These are phyloP conservation scores for Agriopis aurantiaria DNA, from an alignment of 2,888 invertebrate genomes.

Conservation along the genomic window DNA sequence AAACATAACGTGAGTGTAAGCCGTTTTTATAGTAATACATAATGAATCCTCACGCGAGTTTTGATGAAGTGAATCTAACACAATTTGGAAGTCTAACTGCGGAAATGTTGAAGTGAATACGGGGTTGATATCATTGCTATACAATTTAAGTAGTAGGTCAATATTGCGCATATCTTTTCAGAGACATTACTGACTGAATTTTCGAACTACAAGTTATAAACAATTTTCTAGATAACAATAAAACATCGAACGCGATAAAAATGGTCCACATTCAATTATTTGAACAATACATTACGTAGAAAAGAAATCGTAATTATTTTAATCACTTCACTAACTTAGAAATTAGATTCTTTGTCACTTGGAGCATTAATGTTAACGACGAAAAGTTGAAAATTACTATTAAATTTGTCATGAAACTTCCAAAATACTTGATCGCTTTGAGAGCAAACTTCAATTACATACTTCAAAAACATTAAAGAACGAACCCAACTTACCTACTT, in stretches of 20 bases:
- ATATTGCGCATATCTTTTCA: not conserved
- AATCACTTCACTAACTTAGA: constrained; percentile 50
- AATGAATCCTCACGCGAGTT: no score
- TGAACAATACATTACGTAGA: constrained; percentile 46
- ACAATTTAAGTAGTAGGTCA: not conserved
- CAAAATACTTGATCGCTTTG: not conserved
- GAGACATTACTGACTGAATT: not conserved
- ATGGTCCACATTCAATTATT: constrained; percentile 30
- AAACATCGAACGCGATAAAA: constrained; percentile 12
- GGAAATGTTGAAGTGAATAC: no score
- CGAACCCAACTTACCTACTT: not conserved
- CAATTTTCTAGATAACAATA: constrained; percentile 18
- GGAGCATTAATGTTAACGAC: constrained; percentile 2
- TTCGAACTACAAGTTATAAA: constrained; percentile 7
- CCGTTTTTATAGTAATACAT: no score
- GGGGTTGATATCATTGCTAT: no score
- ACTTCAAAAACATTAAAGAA: no score
- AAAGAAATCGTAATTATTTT: constrained; percentile 47
- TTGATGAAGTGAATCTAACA: no score
- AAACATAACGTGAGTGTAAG: no score
- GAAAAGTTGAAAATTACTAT: not conserved
- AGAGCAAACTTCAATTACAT: not conserved
- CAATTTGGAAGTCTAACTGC: no score
- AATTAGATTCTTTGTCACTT: constrained; percentile 39
- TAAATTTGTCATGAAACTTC: not conserved